Evolutionary conservation across 1,140 invertebrate genomes (phyloP).

Genomic region (Riptortus pedestris): DNA sequence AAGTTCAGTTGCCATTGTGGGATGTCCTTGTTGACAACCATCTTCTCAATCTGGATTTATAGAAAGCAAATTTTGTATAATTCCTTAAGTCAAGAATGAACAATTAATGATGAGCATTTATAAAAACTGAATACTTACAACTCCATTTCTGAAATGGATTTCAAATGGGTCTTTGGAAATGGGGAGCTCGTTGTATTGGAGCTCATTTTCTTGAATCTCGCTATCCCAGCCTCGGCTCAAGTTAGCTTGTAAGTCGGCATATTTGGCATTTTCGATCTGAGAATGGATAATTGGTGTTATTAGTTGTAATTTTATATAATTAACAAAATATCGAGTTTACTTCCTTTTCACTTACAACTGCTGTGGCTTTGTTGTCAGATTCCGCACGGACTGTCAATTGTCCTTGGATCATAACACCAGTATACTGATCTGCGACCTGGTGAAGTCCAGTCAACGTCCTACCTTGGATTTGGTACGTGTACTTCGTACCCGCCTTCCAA

Average conservation of each 20-base stretch:
- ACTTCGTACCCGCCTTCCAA: slow-evolving; percentile 47
- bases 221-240: slow-evolving; percentile 40
- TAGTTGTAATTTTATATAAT: neutral
- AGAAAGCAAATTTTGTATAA: neutral
- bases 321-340: too few species aligned
- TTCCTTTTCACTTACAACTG: slow-evolving; percentile 3
- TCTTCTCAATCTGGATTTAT: slow-evolving; percentile 25
- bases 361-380: slow-evolving; percentile 4
- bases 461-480: slow-evolving; percentile 47
- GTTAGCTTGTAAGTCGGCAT: slow-evolving; percentile 44
- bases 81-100: neutral
- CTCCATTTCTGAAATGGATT: slow-evolving; percentile 47
- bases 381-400: slow-evolving; percentile 37
- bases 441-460: slow-evolving; percentile 45
- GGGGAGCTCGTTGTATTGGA: slow-evolving; percentile 42
- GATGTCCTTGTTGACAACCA: slow-evolving; percentile 39
- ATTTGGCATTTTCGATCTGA: slow-evolving; percentile 34
- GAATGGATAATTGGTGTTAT: neutral
- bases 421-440: slow-evolving; percentile 41
- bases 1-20: slow-evolving; percentile 52
- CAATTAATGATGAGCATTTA: neutral
- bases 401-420: slow-evolving; percentile 45
- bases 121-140: slow-evolving; percentile 28
- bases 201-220: slow-evolving; percentile 37
- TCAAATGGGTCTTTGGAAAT: slow-evolving; percentile 47